Percentiles rank a stretch among this genome's conserved stretches.
Evolutionary conservation across 2,797 vertebrate species (phyloP).

Genomic region (Pseudochaenichthys georgianus): DNA sequence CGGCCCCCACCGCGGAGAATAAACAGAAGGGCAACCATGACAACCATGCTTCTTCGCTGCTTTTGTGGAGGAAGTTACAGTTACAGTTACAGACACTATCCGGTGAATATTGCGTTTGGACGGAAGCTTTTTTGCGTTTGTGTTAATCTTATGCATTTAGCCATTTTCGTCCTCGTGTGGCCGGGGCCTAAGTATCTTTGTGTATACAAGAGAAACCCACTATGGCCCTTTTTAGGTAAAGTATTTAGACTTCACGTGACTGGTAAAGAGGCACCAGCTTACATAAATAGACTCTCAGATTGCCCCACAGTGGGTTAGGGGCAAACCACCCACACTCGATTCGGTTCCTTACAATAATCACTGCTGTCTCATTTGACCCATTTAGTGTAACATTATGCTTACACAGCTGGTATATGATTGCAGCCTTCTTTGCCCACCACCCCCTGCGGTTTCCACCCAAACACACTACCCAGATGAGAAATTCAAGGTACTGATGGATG

Average conservation of each 20-base stretch:
- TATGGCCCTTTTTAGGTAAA: slow-evolving; percentile 57
- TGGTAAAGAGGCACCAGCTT: slow-evolving; percentile 42
- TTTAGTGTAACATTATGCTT: slow-evolving; percentile 79
- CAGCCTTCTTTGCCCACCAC: slow-evolving; percentile 51
- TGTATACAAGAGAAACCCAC: slow-evolving; percentile 40
- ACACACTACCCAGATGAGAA: slow-evolving; percentile 74
- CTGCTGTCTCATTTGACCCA: slow-evolving; percentile 77
- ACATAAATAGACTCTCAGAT: slow-evolving; percentile 71
- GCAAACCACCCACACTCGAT: slow-evolving; percentile 70
- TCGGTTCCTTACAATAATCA: slow-evolving; percentile 74
- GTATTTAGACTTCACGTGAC: slow-evolving; percentile 65
- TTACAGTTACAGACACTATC: no score
- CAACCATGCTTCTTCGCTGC: no score
- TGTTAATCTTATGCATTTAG: no score
- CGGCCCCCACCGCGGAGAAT: no score
- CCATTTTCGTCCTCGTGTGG: no score
- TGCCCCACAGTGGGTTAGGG: slow-evolving; percentile 51
- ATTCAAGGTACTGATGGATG: slow-evolving; percentile 66
- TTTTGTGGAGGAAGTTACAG: no score
- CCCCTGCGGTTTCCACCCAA: slow-evolving; percentile 59
- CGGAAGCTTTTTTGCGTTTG: no score
- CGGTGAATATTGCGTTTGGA: no score
- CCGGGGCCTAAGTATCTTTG: slow-evolving; percentile 15
- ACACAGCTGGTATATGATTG: slow-evolving; percentile 71
- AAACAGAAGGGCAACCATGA: no score